Percentiles rank a stretch among this genome's conserved stretches.
Evolutionary conservation across 2,888 invertebrate species (phyloP).

Genomic region (Drosophila barbarae): DNA sequence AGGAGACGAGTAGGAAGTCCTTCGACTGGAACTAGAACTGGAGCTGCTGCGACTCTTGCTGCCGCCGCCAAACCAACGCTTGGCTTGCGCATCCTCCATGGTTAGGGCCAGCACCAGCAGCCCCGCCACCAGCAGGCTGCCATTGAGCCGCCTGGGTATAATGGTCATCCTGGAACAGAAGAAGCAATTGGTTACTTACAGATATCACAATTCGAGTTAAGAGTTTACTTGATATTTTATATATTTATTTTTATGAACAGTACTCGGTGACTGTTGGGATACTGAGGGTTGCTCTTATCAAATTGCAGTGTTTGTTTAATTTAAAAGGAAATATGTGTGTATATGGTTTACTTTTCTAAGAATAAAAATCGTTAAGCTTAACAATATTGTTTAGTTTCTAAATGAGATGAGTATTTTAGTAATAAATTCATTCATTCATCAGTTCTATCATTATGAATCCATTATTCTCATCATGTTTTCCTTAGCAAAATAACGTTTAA

Average conservation of each 20-base stretch:
- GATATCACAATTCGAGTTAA: neutral
- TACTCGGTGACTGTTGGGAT: neutral
- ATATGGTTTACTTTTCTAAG: neutral
- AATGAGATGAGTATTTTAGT: neutral
- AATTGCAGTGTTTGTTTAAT: neutral
- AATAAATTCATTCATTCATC: neutral
- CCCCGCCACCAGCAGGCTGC: constrained; percentile 36
- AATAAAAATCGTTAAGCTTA: neutral
- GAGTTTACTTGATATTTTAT: neutral
- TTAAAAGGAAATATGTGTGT: neutral
- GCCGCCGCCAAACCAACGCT: constrained; percentile 61
- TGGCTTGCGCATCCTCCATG: constrained; percentile 57
- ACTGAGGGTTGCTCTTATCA: neutral
- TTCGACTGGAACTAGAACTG: constrained; percentile 30
- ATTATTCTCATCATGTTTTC: neutral
- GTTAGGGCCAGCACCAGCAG: constrained; percentile 52
- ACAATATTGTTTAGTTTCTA: neutral
- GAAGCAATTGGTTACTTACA: constrained; percentile 1
- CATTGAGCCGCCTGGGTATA: constrained; percentile 39
- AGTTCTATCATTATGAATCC: neutral
- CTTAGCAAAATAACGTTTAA: neutral
- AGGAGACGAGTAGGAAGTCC: constrained; percentile 27
- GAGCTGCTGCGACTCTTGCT: constrained; percentile 49
- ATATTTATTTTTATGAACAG: neutral
- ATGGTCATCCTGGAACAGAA: constrained; percentile 52